These are phyloP conservation scores for Tetragonula carbonaria DNA, from an alignment of 2,888 invertebrate species.

Conservation along the genomic window DNA sequence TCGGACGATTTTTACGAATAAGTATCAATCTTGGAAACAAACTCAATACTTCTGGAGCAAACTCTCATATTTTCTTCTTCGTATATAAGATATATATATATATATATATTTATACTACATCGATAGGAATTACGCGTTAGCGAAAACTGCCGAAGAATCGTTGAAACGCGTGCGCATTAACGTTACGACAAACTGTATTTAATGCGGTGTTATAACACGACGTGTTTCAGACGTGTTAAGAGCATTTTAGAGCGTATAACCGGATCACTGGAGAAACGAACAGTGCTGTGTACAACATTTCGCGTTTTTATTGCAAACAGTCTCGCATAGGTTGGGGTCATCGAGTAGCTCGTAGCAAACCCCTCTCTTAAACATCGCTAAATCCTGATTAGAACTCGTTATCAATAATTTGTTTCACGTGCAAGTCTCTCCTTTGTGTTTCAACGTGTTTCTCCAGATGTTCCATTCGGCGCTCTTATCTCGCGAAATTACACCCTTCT, in stretches of 20 bases:
- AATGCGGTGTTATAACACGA: conserved; percentile 54
- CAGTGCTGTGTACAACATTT: conserved; percentile 37
- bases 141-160: background rate
- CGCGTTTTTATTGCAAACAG: conserved; percentile 14
- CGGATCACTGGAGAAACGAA: conserved; percentile 29
- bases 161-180: conserved; percentile 35
- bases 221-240: conserved; percentile 53
- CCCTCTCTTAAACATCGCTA: background rate
- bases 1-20: background rate
- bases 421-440: background rate
- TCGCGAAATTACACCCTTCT: conserved; percentile 15
- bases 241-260: conserved; percentile 56
- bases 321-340: conserved; percentile 17
- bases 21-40: background rate
- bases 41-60: background rate
- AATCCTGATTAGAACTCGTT: background rate
- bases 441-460: background rate
- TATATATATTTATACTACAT: background rate
- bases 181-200: conserved; percentile 56
- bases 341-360: background rate
- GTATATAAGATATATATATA: background rate
- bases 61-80: too few species aligned
- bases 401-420: background rate
- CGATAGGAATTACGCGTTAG: background rate
- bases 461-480: background rate